Base-by-base conservation (phyloP, 1,140 invertebrate genomes). In the Bombus cullumanus region DNA sequence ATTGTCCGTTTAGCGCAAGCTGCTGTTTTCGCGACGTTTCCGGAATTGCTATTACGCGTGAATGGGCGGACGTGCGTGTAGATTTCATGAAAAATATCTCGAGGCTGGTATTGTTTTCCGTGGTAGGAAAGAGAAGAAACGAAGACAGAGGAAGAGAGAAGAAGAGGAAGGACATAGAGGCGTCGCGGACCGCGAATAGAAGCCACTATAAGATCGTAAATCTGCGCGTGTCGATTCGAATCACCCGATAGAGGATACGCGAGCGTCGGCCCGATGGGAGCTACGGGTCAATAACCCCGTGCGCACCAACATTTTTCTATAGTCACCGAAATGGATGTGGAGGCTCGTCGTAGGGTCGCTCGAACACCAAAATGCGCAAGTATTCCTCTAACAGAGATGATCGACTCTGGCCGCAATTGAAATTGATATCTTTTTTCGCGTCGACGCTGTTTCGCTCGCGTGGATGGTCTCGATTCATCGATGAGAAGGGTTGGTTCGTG, bases 401-500 rank as follows among this genome's bases (percentile, higher is more conserved):
- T 92, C 87, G 91, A 93, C 91, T 91, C 81, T 90, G 88, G 91
- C 91, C 92, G 81, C 91, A 93, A 92, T 93, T 92, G 92, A 92
- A 92, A 93, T 92, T 92, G 92, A 91, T 92, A 92, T 93, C 92
- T 85, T 85, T 83, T 85, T 85, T 81, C 78, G 43, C 59, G 28
- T 85, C 59, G 78, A 39, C 41, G 68, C 25, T 77, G 43, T 39
- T 66, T n/a, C 59, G 37, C 10, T 39, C 43, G 71, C 34, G 43
- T 28, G 79, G 62, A 59, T 57, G 31, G 41, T 25, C 43, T 39
- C 37, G 66, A 79, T 72, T 43, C 34, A 53, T 39, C 53, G 57
- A 43, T 22, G 71, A 22, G n/a, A 18, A 28, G 41, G n/a, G 76
- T 1, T 53, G 28, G 43, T 80, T 57, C 39, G 15, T 62, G 78